Conservation (phyloP, 2,797 vertebrate genomes). For the Adrianichthys oophorus region DNA sequence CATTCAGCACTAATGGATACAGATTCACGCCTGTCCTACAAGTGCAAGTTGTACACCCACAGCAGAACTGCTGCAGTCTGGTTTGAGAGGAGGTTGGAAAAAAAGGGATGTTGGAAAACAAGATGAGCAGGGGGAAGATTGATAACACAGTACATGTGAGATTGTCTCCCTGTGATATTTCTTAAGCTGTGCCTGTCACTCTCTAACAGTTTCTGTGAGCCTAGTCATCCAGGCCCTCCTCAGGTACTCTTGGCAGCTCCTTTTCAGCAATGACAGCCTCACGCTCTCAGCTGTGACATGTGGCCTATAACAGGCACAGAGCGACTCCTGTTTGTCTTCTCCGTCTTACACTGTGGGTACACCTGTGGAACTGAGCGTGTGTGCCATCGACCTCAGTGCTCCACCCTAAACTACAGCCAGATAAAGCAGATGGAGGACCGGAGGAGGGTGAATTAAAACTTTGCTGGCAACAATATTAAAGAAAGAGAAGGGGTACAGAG, state of each 20-base stretch:
- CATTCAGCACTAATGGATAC: conserved; percentile 5
- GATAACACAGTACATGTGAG: not conserved
- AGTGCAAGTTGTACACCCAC: conserved; percentile 4
- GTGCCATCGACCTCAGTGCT: conserved; percentile 39
- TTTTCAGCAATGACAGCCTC: conserved; percentile 7
- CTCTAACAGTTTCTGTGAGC: conserved; percentile 9
- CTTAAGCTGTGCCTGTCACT: conserved; percentile 12
- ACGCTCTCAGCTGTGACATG: conserved; percentile 25
- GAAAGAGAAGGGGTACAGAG: conserved; percentile 33
- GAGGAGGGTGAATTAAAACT: conserved; percentile 38
- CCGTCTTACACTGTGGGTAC: conserved; percentile 18
- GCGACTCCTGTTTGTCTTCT: conserved; percentile 31
- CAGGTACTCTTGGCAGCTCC: conserved; percentile 18
- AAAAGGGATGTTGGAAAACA: conserved; percentile 3
- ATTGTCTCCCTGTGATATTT: conserved; percentile 7
- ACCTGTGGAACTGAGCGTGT: conserved; percentile 45
- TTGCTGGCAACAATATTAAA: conserved; percentile 40
- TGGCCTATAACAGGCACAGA: conserved; percentile 19
- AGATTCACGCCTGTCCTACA: conserved; percentile 1
- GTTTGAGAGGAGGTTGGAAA: conserved; percentile 11
- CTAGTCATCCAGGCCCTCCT: conserved; percentile 8
- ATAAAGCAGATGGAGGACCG: conserved; percentile 76
- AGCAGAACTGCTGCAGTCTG: conserved; percentile 7
- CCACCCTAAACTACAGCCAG: conserved; percentile 67
- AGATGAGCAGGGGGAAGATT: conserved; percentile 1